A percentile compares a stretch with the other conserved stretches of the same genome.
Conservation (phyloP, 2,797 vertebrate genomes). For the Microctenopoma steveboyesi region DNA sequence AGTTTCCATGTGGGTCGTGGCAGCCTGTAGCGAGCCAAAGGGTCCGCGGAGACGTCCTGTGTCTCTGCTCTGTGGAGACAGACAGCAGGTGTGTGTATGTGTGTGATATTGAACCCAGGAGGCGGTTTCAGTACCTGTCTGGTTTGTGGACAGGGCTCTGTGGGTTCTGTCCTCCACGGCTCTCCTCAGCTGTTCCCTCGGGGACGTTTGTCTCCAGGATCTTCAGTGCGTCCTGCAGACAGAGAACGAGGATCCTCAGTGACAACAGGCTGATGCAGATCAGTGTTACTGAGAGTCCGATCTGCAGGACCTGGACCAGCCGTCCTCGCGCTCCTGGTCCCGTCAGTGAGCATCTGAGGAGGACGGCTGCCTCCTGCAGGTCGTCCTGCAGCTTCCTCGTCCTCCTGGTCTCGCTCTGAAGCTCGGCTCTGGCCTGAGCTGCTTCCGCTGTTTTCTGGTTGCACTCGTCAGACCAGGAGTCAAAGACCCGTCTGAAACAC, state of each 20-base stretch:
- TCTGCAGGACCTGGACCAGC: not conserved
- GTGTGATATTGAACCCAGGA: not conserved
- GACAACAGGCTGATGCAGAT: too few relatives aligned
- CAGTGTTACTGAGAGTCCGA: too few relatives aligned
- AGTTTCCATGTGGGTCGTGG: not conserved
- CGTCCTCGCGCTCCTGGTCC: not conserved
- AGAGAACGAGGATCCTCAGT: not conserved
- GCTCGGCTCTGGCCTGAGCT: not conserved
- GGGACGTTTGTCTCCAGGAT: not conserved
- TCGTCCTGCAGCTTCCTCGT: not conserved
- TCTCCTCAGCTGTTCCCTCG: not conserved
- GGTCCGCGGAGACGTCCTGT: not conserved
- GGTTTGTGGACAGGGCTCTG: not conserved
- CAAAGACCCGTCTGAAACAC: slow-evolving; percentile 4
- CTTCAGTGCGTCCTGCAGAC: slow-evolving; percentile 21
- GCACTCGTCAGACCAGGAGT: rapidly evolving
- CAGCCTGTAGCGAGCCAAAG: slow-evolving; percentile 2
- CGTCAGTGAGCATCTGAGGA: not conserved
- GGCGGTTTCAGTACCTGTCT: slow-evolving; percentile 2
- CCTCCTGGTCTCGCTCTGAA: not conserved
- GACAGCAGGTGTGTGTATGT: not conserved
- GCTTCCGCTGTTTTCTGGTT: rapidly evolving
- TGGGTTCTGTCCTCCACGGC: not conserved
- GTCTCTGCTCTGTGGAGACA: not conserved
- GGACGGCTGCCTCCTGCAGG: not conserved